Percentiles rank a stretch among this genome's conserved stretches.
Conservation (phyloP, 2,888 invertebrate genomes). For the Muschampia plurimacula region DNA sequence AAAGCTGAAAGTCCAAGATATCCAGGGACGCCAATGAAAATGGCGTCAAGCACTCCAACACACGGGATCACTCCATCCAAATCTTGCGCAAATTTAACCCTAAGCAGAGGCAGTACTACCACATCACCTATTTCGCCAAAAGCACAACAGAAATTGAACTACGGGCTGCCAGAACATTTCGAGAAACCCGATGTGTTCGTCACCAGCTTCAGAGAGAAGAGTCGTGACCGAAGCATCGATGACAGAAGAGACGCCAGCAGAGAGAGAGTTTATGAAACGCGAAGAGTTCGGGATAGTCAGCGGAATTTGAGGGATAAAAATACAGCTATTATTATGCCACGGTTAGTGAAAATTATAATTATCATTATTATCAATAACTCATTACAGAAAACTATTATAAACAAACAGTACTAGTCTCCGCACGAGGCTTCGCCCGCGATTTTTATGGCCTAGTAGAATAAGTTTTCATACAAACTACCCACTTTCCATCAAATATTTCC, state of each 20-base stretch:
- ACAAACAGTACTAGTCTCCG: no score
- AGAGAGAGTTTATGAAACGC: constrained; percentile 63
- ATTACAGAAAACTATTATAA: no score
- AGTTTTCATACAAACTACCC: no score
- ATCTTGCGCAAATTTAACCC: constrained; percentile 76
- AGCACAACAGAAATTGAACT: constrained; percentile 86
- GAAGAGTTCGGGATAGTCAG: constrained; percentile 56
- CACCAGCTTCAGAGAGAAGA: constrained; percentile 72
- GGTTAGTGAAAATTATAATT: constrained; percentile 56
- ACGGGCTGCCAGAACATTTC: constrained; percentile 68
- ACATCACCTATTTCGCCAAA: constrained; percentile 79
- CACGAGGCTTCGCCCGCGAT: no score
- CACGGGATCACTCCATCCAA: constrained; percentile 76
- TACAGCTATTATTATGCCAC: constrained; percentile 81
- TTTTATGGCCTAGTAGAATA: no score
- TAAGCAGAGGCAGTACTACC: constrained; percentile 57
- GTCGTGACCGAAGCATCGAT: constrained; percentile 65
- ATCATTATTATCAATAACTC: no score
- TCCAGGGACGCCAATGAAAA: constrained; percentile 60
- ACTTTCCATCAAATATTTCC: no score
- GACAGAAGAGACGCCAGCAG: constrained; percentile 65
- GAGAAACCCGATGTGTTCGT: constrained; percentile 75
- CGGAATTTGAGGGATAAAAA: constrained; percentile 63
- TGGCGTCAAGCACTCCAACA: constrained; percentile 76
- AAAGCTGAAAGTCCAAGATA: constrained; percentile 64